These are phyloP conservation scores for Clistopyga incitator DNA, from an alignment of 2,888 invertebrate species.

Conservation along the genomic window DNA sequence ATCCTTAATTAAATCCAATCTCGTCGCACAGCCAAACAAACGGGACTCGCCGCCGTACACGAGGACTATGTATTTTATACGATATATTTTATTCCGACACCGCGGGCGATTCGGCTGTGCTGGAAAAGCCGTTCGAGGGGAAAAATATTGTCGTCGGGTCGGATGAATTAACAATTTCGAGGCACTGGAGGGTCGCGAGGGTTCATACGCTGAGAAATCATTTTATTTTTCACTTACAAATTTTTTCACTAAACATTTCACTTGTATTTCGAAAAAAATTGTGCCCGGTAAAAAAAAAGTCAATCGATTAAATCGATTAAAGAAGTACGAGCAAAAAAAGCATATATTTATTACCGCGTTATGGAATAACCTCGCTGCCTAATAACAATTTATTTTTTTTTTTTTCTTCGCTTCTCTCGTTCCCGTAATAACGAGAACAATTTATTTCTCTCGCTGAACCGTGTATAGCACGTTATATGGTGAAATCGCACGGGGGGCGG, in stretches of 20 bases:
- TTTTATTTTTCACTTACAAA: background rate
- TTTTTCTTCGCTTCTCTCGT: constrained; percentile 44
- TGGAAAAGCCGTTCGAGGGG: constrained; percentile 47
- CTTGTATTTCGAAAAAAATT: too few species aligned
- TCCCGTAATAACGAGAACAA: constrained; percentile 70
- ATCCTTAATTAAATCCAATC: constrained; percentile 82
- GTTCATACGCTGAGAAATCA: background rate
- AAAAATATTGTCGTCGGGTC: constrained; percentile 43
- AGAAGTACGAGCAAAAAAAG: constrained; percentile 24
- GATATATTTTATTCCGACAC: constrained; percentile 46
- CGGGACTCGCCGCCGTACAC: constrained; percentile 41
- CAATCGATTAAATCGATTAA: background rate
- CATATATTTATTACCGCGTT: constrained; percentile 64
- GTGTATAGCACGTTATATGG: constrained; percentile 60
- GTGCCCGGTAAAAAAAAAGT: too few species aligned
- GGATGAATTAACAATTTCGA: constrained; percentile 52
- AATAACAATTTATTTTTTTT: constrained; percentile 70
- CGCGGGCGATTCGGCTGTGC: constrained; percentile 1
- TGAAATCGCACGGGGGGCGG: constrained; percentile 56
- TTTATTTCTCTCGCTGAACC: constrained; percentile 67
- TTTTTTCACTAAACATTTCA: background rate
- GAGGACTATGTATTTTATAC: constrained; percentile 14
- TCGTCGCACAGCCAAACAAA: constrained; percentile 73
- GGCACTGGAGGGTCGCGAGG: constrained; percentile 46
- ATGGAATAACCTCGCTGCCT: constrained; percentile 64